Percentiles rank a stretch among this genome's conserved stretches.
phyloP scores from a whole-genome alignment of 2,797 vertebrate species.

The Erethizon dorsatum region DNA sequence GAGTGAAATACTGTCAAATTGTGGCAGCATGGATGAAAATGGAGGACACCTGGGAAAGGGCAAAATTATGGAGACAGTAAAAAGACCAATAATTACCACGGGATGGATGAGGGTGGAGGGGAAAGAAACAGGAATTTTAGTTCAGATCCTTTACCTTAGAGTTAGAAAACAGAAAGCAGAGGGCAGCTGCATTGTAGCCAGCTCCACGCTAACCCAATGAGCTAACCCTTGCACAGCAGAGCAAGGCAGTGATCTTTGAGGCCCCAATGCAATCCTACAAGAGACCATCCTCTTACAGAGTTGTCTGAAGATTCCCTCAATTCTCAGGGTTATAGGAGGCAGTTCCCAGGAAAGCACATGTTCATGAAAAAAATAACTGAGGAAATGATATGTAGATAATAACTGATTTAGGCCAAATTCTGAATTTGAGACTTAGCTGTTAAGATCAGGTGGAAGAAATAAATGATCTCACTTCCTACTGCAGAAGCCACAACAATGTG shows the following conservation, averaged over 20 bases:
- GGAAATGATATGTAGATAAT: not conserved
- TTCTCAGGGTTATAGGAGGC: not conserved
- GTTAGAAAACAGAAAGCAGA: not conserved
- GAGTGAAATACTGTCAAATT: not conserved
- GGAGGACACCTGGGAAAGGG: not conserved
- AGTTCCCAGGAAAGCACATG: constrained; percentile 29
- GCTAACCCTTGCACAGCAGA: not conserved
- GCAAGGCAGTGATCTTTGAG: not conserved
- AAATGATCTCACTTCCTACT: constrained; percentile 21
- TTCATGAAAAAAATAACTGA: constrained; percentile 41
- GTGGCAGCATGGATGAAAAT: not conserved
- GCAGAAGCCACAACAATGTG: not conserved
- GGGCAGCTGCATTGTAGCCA: not conserved
- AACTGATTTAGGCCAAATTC: constrained; percentile 45
- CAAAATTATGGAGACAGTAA: not conserved
- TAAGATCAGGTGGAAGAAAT: constrained; percentile 69
- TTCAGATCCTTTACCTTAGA: not conserved
- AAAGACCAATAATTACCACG: not conserved
- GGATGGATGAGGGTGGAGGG: not conserved
- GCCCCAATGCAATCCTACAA: not conserved
- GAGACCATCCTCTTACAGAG: not conserved
- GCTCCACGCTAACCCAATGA: not conserved
- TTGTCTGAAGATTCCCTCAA: not conserved
- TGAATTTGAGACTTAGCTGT: constrained; percentile 15
- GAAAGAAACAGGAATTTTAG: not conserved